Base-by-base conservation (phyloP, 2,888 invertebrate genomes). In the Xanthorhoe spadicearia region DNA sequence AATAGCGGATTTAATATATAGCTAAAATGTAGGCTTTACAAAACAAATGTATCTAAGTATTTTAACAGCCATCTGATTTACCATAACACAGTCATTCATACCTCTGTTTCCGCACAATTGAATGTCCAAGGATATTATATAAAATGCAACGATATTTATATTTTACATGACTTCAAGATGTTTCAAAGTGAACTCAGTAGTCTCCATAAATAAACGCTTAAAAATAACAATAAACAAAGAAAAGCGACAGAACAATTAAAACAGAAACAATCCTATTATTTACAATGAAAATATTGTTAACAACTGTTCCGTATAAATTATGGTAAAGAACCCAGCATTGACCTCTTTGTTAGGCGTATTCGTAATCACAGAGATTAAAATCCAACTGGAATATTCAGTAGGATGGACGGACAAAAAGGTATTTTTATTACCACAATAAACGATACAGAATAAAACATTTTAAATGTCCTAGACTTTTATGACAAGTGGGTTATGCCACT, bases 361-460 rank as follows among this genome's bases (percentile, higher is more conserved):
- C 76, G 72, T 76, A 82, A 82, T 83, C 77, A 71, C 73, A 54
- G 66, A 79, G 78, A 83, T 84, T 81, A 79, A 82, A 32, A 83
- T 80, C 77, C 76, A 72, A 74, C 74, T 73, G 70, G 73, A 78
- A 81, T 82, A 81, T 81, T 78, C 74, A 69, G 71, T 65, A 60
- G 77, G 74, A 79, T 79, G 75, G 78, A 75, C 74, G 70, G 38
- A 43, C 38, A 2, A 32, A 32, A 32, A 32, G 38, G 38, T 43
- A 43, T 43, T 43, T 43, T 43, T n/a, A 38, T 38, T 43, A 13
- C 38, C 13, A 13, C 9, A 13, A 43, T 43, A 43, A 43, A 13
- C 10, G 38, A 43, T 13, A 7, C 32, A 32, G 32, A 32, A 43
- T 13, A 43, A 43, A 43, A 43, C 13, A 43, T 43, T 43, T 13